Conservation (phyloP, 2,888 invertebrate genomes). For the Epistrophe grossulariae region DNA sequence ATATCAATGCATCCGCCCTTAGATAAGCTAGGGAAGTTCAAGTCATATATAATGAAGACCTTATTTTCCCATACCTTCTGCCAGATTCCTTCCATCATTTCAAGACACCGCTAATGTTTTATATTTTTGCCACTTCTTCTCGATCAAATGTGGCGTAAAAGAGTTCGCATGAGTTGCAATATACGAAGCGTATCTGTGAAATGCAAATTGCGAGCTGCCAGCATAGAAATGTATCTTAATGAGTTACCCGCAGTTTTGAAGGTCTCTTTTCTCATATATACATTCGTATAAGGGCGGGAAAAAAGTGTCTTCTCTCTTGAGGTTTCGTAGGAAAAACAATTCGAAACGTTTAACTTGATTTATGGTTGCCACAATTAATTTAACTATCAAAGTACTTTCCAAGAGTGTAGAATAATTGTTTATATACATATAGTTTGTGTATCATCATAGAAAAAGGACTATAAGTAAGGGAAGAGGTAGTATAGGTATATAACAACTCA, state of each 20-base stretch:
- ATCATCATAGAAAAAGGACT: slow-evolving; percentile 4
- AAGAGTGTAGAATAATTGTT: slow-evolving; percentile 39
- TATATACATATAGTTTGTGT: neutral
- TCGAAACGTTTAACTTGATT: slow-evolving; percentile 74
- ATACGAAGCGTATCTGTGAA: slow-evolving; percentile 68
- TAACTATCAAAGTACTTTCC: slow-evolving; percentile 63
- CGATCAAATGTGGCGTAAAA: slow-evolving; percentile 63
- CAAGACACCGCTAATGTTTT: neutral
- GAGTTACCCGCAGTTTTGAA: slow-evolving; percentile 42
- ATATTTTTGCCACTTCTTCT: slow-evolving; percentile 13
- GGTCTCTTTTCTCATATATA: neutral
- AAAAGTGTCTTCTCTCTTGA: slow-evolving; percentile 13
- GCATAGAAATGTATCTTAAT: slow-evolving; percentile 68
- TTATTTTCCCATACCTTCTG: neutral
- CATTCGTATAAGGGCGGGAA: slow-evolving; percentile 8
- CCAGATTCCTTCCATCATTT: neutral
- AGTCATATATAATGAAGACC: neutral
- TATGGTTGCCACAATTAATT: slow-evolving; percentile 65
- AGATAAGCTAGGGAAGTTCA: slow-evolving; percentile 8
- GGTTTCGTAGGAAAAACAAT: slow-evolving; percentile 67
- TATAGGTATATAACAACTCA: slow-evolving; percentile 47
- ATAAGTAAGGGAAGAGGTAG: slow-evolving; percentile 26
- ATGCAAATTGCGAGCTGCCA: slow-evolving; percentile 69
- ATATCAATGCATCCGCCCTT: slow-evolving; percentile 31
- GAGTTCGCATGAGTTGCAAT: slow-evolving; percentile 53